These are phyloP conservation scores for Podarcis muralis DNA, from an alignment of 2,113 vertebrate genomes.

Conservation along the genomic window DNA sequence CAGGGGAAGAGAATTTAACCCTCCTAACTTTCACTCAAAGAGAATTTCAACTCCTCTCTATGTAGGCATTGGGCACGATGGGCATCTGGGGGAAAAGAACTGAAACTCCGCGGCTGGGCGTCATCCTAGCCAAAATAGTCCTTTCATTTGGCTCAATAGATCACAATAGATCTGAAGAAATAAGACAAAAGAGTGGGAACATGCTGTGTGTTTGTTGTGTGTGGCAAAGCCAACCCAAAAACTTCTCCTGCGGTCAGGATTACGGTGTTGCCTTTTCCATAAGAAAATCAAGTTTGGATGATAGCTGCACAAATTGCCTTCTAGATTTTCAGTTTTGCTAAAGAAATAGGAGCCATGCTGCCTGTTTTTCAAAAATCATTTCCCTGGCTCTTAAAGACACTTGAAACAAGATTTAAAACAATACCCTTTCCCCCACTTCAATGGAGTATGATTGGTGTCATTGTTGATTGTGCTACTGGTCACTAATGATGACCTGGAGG, in stretches of 20 bases:
- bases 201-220: not conserved
- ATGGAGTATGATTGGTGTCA: constrained; percentile 18
- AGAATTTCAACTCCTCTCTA: not conserved
- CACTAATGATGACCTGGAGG: not conserved
- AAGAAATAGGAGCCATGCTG: not conserved
- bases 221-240: not conserved
- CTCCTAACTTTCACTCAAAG: not conserved
- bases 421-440: not conserved
- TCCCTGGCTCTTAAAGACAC: constrained; percentile 25
- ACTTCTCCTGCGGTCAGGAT: rapidly evolving
- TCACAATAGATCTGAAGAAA: not conserved
- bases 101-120: not conserved
- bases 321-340: not conserved
- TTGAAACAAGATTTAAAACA: not conserved
- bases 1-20: not conserved
- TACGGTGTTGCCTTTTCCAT: not conserved
- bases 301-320: not conserved
- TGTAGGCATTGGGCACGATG: not conserved
- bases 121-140: not conserved
- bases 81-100: constrained; percentile 30
- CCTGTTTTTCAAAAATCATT: constrained; percentile 12
- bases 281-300: not conserved
- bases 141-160: not conserved
- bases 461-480: constrained; percentile 13
- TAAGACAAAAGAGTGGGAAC: constrained; percentile 21